These are phyloP conservation scores for Dryadula phaetusa DNA, from an alignment of 2,888 invertebrate species.

Conservation along the genomic window DNA sequence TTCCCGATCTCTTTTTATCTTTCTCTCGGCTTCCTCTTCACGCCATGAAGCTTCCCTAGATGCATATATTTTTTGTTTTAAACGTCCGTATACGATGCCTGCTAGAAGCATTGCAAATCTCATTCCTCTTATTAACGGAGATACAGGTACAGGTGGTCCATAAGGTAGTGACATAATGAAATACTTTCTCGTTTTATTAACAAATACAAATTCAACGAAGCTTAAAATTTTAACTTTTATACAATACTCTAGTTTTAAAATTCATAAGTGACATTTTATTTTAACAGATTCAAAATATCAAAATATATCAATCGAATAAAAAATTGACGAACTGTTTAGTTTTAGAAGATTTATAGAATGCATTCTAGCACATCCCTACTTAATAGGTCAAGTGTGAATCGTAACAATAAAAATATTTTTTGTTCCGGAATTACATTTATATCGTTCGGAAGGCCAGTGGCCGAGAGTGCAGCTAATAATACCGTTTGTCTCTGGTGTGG, in stretches of 20 bases:
- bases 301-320: constrained; percentile 42
- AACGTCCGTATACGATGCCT: constrained; percentile 67
- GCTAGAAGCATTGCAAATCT: constrained; percentile 66
- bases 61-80: constrained; percentile 64
- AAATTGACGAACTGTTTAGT: constrained; percentile 57
- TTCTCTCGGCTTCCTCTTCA: constrained; percentile 63
- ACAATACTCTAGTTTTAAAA: neutral
- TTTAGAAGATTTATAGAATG: constrained; percentile 48
- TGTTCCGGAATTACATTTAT: constrained; percentile 62
- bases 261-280: neutral
- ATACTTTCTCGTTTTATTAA: neutral
- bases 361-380: constrained; percentile 54
- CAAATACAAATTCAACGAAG: neutral
- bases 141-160: constrained; percentile 70
- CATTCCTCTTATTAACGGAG: constrained; percentile 70
- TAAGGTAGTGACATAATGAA: constrained; percentile 59
- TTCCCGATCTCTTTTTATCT: constrained; percentile 65
- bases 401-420: constrained; percentile 56
- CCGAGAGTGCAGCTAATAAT: constrained; percentile 86
- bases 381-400: constrained; percentile 82
- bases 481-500: constrained; percentile 84
- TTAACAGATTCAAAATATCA: neutral
- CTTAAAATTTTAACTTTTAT: neutral
- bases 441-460: constrained; percentile 75
- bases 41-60: constrained; percentile 55